A percentile compares a stretch with the other conserved stretches of the same genome.
These are phyloP conservation scores for Chymomyza amoena DNA, from an alignment of 2,888 invertebrate species.

Conservation along the genomic window DNA sequence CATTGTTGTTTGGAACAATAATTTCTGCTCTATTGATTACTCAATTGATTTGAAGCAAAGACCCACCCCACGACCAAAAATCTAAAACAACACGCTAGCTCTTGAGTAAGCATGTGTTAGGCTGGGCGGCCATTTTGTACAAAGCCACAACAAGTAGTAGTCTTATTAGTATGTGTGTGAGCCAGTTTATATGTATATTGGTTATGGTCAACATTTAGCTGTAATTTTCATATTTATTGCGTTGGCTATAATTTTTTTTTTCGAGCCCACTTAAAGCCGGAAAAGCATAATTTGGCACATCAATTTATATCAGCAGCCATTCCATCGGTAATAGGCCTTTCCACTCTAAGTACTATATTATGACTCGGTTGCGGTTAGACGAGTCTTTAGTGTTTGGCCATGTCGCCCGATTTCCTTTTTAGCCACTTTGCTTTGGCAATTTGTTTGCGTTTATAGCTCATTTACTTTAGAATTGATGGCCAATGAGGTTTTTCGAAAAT, in stretches of 20 bases:
- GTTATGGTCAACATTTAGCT: not conserved
- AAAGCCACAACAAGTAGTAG: not conserved
- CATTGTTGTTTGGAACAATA: constrained; percentile 59
- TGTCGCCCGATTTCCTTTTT: not conserved
- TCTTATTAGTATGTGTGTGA: constrained; percentile 2
- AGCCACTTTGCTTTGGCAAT: constrained; percentile 19
- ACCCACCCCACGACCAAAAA: not conserved
- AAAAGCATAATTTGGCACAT: constrained; percentile 62
- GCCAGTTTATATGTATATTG: not conserved
- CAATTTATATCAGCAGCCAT: constrained; percentile 53
- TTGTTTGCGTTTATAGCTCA: constrained; percentile 63
- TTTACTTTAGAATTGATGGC: constrained; percentile 56
- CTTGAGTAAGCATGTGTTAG: not conserved
- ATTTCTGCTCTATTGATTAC: constrained; percentile 74
- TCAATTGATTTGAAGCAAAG: constrained; percentile 64
- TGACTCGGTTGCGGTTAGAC: not conserved
- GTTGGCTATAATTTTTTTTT: constrained; percentile 27
- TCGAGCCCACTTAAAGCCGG: constrained; percentile 30
- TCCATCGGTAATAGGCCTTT: not conserved
- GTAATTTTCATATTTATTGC: constrained; percentile 53
- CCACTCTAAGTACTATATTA: not conserved
- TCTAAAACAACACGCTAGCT: not conserved
- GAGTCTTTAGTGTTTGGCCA: not conserved
- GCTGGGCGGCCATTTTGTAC: not conserved
- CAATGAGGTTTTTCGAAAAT: not conserved